Percentiles rank a stretch among this genome's conserved stretches.
Conservation (phyloP, 2,888 invertebrate genomes). For the Eilema griseolum region DNA sequence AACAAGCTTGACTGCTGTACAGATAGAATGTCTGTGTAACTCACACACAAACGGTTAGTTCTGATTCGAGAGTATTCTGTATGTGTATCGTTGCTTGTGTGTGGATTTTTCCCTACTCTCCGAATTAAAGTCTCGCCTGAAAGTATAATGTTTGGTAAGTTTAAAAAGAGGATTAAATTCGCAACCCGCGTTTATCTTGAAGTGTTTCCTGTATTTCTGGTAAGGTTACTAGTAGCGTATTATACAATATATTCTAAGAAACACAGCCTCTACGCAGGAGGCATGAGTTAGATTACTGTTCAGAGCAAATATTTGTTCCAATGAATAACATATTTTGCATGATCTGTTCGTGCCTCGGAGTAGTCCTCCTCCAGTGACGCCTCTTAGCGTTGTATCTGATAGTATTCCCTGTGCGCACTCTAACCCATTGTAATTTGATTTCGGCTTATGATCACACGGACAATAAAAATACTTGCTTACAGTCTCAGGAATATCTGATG, state of each 20-base stretch:
- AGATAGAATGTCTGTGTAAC: not conserved
- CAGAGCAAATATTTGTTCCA: too few species aligned
- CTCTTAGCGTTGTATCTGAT: too few species aligned
- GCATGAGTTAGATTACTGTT: too few species aligned
- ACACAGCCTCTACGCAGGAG: too few species aligned
- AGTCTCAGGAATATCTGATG: conserved; percentile 81
- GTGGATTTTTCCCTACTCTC: not conserved
- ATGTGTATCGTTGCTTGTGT: not conserved
- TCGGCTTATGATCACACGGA: not conserved
- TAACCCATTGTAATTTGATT: conserved; percentile 26
- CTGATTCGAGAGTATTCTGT: not conserved
- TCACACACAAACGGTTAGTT: not conserved
- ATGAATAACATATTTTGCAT: too few species aligned
- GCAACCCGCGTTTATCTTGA: not conserved
- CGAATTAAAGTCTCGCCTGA: not conserved
- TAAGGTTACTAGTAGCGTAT: too few species aligned
- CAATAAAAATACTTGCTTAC: not conserved
- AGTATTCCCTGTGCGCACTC: too few species aligned
- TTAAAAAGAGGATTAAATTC: not conserved
- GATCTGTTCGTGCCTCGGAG: too few species aligned
- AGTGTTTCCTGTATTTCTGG: too few species aligned
- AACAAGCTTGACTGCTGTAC: not conserved
- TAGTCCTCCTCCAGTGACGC: too few species aligned
- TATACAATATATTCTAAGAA: too few species aligned
- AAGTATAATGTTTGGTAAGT: not conserved